Evolutionary conservation across 2,888 invertebrate genomes (phyloP).

Genomic region (Megastigmus dorsalis): DNA sequence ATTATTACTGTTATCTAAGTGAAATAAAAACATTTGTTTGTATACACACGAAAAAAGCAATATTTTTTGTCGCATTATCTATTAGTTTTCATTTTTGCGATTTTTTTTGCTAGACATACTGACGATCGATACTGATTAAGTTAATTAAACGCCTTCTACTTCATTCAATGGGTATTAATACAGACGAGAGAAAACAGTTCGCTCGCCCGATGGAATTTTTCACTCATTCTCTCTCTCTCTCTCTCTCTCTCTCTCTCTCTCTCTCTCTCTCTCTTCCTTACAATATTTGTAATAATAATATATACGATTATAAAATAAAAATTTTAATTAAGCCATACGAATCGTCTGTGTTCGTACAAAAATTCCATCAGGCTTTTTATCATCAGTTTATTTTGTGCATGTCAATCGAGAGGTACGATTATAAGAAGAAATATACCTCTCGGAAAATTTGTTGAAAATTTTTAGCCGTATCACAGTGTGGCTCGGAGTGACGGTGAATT

Average conservation of each 20-base stretch:
- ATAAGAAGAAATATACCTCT: slow-evolving; percentile 36
- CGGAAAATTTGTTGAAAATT: slow-evolving; percentile 44
- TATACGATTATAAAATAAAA: slow-evolving; percentile 56
- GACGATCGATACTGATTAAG: slow-evolving; percentile 71
- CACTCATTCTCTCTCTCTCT: slow-evolving; percentile 26
- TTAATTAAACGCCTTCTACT: slow-evolving; percentile 60
- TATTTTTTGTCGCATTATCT: slow-evolving; percentile 46
- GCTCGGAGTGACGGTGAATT: slow-evolving; percentile 69
- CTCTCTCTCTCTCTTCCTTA: slow-evolving; percentile 26
- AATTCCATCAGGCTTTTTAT: slow-evolving; percentile 62
- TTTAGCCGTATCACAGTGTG: slow-evolving; percentile 70
- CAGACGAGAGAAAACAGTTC: slow-evolving; percentile 60
- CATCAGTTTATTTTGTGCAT: slow-evolving; percentile 59
- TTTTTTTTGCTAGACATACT: slow-evolving; percentile 62
- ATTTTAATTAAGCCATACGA: slow-evolving; percentile 52
- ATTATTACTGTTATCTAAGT: slow-evolving; percentile 41
- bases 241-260: slow-evolving; percentile 32
- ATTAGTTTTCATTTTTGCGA: slow-evolving; percentile 46
- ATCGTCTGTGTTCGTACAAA: slow-evolving; percentile 35
- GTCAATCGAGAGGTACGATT: slow-evolving; percentile 38
- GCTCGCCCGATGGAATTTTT: slow-evolving; percentile 61
- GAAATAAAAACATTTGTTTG: slow-evolving; percentile 49
- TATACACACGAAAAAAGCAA: slow-evolving; percentile 49
- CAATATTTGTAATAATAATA: no score
- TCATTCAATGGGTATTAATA: slow-evolving; percentile 51